phyloP scores from a whole-genome alignment of 1,140 invertebrate genomes.

The Drosophila paulistorum region DNA sequence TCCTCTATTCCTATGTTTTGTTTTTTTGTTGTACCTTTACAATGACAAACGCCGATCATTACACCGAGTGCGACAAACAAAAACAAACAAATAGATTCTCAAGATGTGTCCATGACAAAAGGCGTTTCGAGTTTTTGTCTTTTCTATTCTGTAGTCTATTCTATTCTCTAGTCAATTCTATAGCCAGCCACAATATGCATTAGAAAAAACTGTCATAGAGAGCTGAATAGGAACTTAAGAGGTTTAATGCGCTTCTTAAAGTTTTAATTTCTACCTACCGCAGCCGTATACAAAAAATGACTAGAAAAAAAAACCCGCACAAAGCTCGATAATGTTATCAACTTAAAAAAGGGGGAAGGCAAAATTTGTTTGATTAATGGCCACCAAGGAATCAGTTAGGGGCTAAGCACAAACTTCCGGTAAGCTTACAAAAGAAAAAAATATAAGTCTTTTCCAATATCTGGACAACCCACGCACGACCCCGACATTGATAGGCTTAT shows the following conservation, averaged over 20 bases:
- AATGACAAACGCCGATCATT: constrained; percentile 66
- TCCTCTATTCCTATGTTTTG: constrained; percentile 39
- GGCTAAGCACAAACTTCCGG: constrained; percentile 61
- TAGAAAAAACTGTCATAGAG: constrained; percentile 77
- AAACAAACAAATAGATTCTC: constrained; percentile 73
- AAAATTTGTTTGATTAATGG: constrained; percentile 45
- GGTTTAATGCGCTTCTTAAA: constrained; percentile 74
- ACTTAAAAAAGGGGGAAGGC: constrained; percentile 26
- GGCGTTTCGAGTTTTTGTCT: constrained; percentile 49
- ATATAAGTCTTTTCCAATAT: constrained; percentile 5
- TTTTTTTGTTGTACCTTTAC: constrained; percentile 28
- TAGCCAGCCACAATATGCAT: constrained; percentile 67
- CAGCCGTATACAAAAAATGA: constrained; percentile 21
- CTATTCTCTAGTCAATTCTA: constrained; percentile 23
- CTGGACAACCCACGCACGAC: constrained; percentile 51
- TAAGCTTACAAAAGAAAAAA: constrained; percentile 29
- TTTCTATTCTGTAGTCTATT: constrained; percentile 1
- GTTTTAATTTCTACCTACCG: constrained; percentile 66
- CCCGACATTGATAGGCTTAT: constrained; percentile 45
- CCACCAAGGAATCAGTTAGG: constrained; percentile 2
- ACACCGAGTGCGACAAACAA: constrained; percentile 54
- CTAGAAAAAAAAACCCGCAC: constrained; percentile 37
- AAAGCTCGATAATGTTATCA: constrained; percentile 65
- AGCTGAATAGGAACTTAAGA: constrained; percentile 81
- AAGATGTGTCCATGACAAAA: constrained; percentile 65